Evolutionary conservation across 2,797 vertebrate species (phyloP).

Genomic region (Dallia pectoralis): DNA sequence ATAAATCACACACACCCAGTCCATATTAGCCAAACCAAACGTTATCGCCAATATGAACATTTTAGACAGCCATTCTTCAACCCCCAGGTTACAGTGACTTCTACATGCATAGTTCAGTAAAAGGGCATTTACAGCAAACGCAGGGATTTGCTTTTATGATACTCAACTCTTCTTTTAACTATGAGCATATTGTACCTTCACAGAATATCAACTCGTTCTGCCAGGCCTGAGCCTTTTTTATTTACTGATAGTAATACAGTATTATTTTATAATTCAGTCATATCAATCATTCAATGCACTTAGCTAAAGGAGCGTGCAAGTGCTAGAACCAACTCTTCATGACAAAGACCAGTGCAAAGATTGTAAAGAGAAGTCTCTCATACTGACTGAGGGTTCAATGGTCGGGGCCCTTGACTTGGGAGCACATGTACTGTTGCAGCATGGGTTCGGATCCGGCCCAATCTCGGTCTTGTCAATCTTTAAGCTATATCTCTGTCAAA

Average conservation of each 20-base stretch:
- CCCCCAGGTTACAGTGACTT: constrained; percentile 42
- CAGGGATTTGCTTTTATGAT: constrained; percentile 24
- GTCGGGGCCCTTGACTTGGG: too few relatives aligned
- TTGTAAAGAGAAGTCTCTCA: not conserved
- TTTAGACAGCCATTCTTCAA: constrained; percentile 24
- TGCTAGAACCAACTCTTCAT: not conserved
- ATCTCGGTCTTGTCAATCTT: too few relatives aligned
- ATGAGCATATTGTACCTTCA: constrained; percentile 29
- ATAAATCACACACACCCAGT: constrained; percentile 40
- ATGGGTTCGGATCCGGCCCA: too few relatives aligned
- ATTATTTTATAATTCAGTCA: not conserved
- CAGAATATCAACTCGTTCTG: constrained; percentile 23
- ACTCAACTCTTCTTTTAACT: constrained; percentile 42
- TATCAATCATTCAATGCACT: not conserved
- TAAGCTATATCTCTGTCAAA: too few relatives aligned
- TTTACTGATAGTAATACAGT: too few relatives aligned
- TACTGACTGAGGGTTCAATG: not conserved
- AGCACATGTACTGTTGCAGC: too few relatives aligned
- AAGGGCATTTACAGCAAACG: constrained; percentile 31
- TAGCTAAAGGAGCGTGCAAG: not conserved
- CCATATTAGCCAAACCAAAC: constrained; percentile 24
- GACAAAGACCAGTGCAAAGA: not conserved
- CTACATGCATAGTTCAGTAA: constrained; percentile 38
- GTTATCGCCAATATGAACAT: constrained; percentile 45
- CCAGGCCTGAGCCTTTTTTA: not conserved